A percentile compares a stretch with the other conserved stretches of the same genome.
phyloP scores from a whole-genome alignment of 2,113 vertebrate species.

The Ptyas mucosa region DNA sequence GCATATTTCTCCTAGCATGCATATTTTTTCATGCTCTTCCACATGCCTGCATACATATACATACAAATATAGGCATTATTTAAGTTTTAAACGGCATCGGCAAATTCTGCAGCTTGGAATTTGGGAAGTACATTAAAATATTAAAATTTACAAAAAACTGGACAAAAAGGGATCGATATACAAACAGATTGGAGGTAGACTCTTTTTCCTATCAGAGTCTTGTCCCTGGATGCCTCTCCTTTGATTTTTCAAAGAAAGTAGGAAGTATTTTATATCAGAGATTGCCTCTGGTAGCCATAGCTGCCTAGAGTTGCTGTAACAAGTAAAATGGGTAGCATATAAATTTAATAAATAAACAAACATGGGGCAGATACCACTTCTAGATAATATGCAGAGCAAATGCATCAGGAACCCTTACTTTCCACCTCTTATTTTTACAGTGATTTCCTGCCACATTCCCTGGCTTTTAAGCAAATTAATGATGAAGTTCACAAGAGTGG shows the following conservation, averaged over 20 bases:
- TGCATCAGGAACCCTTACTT: too few species aligned
- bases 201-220: background rate
- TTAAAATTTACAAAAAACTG: background rate
- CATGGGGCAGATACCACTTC: background rate
- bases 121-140: background rate
- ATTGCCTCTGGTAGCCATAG: background rate
- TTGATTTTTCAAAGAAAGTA: background rate
- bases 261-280: background rate
- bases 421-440: background rate
- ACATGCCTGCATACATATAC: background rate
- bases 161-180: background rate
- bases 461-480: background rate
- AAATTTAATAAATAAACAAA: background rate
- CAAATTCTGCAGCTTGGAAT: background rate
- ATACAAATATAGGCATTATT: background rate
- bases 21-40: background rate
- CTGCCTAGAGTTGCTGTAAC: background rate
- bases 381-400: background rate
- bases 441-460: background rate
- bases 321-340: background rate
- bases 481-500: constrained; percentile 5
- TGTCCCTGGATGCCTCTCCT: background rate
- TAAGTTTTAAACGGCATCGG: background rate
- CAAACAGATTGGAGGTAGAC: background rate
- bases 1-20: background rate